phyloP scores from a whole-genome alignment of 2,797 vertebrate genomes.

The Melanotaenia parkinsoni region DNA sequence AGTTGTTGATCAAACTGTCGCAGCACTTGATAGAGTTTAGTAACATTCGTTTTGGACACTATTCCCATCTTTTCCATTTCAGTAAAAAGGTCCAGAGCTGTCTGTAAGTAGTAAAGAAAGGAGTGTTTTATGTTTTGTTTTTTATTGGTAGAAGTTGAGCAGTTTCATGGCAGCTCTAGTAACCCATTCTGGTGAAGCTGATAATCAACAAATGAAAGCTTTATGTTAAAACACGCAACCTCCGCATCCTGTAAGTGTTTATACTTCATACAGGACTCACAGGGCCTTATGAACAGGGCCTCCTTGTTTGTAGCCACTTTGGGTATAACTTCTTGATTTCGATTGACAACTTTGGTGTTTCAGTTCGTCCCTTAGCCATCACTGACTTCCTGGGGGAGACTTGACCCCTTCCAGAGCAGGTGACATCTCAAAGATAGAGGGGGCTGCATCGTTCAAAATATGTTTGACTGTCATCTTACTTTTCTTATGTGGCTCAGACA shows the following conservation, averaged over 20 bases:
- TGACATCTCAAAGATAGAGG: too few species aligned
- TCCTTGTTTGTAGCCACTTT: too few species aligned
- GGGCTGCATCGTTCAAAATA: too few species aligned
- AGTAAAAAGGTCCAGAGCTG: slow-evolving; percentile 72
- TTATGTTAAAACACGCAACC: neutral
- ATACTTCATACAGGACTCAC: too few species aligned
- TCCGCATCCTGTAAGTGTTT: neutral
- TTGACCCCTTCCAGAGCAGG: too few species aligned
- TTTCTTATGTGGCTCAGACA: too few species aligned
- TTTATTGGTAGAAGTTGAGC: neutral
- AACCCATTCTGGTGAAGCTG: neutral
- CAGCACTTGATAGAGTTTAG: slow-evolving; percentile 32
- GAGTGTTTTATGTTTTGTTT: neutral
- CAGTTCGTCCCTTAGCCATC: too few species aligned
- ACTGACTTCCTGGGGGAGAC: too few species aligned
- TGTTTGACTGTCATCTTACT: too few species aligned
- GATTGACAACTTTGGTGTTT: too few species aligned
- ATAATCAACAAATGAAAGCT: neutral
- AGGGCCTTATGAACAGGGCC: too few species aligned
- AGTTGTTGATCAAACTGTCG: slow-evolving; percentile 50
- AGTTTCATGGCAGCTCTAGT: neutral
- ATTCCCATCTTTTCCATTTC: slow-evolving; percentile 79
- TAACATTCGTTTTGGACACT: slow-evolving; percentile 61
- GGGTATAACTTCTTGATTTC: too few species aligned
- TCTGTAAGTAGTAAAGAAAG: slow-evolving; percentile 62